phyloP scores from a whole-genome alignment of 2,888 invertebrate species.

The Synanthedon formicaeformis region DNA sequence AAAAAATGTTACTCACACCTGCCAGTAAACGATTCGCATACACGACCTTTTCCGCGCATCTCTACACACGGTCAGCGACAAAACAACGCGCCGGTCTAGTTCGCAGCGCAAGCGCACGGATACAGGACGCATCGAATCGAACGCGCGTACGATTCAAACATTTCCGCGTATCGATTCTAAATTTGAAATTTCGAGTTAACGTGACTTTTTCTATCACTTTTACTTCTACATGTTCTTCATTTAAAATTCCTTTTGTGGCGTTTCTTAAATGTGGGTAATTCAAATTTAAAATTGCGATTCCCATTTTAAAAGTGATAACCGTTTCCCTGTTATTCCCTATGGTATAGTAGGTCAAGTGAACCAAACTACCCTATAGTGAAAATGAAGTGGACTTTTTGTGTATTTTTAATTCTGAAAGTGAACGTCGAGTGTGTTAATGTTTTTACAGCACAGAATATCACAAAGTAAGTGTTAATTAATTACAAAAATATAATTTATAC shows the following conservation, averaged over 20 bases:
- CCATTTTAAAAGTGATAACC: no score
- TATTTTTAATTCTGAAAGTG: background rate
- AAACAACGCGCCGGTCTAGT: slow-evolving; percentile 9
- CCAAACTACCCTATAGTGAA: background rate
- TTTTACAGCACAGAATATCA: background rate
- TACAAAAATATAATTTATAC: no score
- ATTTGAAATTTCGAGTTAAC: no score
- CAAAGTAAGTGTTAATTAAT: background rate
- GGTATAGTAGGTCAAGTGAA: no score
- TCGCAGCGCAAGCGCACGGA: slow-evolving; percentile 23
- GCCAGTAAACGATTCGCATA: slow-evolving; percentile 12
- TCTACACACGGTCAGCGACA: slow-evolving; percentile 17
- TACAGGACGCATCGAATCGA: background rate
- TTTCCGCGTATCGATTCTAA: no score
- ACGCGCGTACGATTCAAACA: slow-evolving; percentile 11
- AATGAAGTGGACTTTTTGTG: slow-evolving; percentile 2
- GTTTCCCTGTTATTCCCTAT: no score
- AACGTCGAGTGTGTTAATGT: background rate
- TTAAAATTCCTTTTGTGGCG: no score
- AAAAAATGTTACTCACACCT: slow-evolving; percentile 30
- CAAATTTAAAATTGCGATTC: no score
- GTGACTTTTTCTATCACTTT: no score
- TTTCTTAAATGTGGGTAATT: no score
- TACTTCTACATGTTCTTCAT: no score
- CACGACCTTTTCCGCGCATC: slow-evolving; percentile 13